Evolutionary conservation across 2,113 vertebrate genomes (phyloP), one percentile per base, ranked within the genome.

Genomic region (Bombycilla garrulus): DNA sequence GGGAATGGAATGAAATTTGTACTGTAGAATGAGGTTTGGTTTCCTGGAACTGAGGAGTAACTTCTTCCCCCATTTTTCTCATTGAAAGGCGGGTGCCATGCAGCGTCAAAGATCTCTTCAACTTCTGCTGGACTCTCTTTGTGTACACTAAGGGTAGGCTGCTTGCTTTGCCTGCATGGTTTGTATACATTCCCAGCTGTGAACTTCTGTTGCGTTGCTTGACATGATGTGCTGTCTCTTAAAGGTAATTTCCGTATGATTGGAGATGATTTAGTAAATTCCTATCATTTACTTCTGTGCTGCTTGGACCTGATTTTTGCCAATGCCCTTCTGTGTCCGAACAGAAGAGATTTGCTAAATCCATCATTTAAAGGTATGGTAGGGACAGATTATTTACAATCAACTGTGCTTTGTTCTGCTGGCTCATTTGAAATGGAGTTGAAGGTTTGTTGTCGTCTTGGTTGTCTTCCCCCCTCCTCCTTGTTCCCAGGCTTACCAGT

Each of bases 61-160:
- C 13, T 54, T 77, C 31, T 80, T 7, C 20, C 26, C 26, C 2
- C 7, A 6, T 88, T 81, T 82, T 72, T 71, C 56, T 67, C 5
- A 0, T 42, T 74, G 88, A 67, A 62, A 99, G 99, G 42, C 98
- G 98, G 13, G 94, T 99, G 83, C 99, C 98, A 2, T 99, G 99
- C 71, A 97, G 98, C 44, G 97, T 98, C 95, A 99, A 97, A 72
- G 99, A 99, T 81, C 98, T 99, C 70, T 99, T 99, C 98, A 99
- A 99, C 96, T 99, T 99, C 97, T 99, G 99, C 97, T 99, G 99
- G 99, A 99, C 99, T 7, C 98, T 99, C 40, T 99, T 99, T 94
- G 99, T 99, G 91, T 99, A 99, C 92, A 99, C 99, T 4, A 99
- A 99, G 98, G 99, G 99, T 99, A 98, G 95, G 97, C 48, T 51